phyloP scores from a whole-genome alignment of 2,888 invertebrate genomes.

The Subacronicta megacephala region DNA sequence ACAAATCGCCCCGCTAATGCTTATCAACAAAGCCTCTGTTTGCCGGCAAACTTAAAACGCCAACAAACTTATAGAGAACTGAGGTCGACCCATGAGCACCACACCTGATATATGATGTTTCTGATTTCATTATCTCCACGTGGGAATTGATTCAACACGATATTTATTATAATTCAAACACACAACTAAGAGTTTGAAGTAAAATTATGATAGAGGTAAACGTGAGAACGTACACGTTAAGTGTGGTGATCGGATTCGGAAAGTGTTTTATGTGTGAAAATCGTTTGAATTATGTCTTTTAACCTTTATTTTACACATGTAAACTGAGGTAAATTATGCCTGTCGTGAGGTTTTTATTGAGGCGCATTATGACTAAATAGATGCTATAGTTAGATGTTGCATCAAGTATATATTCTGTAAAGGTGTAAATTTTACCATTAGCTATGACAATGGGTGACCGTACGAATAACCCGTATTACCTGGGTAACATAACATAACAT shows the following conservation, averaged over 20 bases:
- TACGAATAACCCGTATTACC: too few relatives aligned
- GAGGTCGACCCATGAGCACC: constrained; percentile 53
- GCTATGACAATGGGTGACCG: too few relatives aligned
- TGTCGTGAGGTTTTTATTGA: too few relatives aligned
- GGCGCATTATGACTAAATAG: too few relatives aligned
- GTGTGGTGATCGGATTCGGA: constrained; percentile 22
- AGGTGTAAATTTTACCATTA: too few relatives aligned
- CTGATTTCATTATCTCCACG: constrained; percentile 62
- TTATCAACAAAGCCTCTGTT: neutral
- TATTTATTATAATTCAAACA: constrained; percentile 49
- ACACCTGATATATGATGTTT: constrained; percentile 62
- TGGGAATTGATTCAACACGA: constrained; percentile 51
- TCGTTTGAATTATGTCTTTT: constrained; percentile 25
- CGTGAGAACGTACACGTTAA: constrained; percentile 39
- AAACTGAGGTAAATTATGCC: too few relatives aligned
- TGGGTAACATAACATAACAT: too few relatives aligned
- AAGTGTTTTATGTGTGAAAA: constrained; percentile 40
- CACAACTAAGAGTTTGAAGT: constrained; percentile 25
- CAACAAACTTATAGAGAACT: constrained; percentile 60
- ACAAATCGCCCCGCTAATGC: constrained; percentile 11
- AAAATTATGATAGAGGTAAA: constrained; percentile 31
- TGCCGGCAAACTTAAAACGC: constrained; percentile 51
- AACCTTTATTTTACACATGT: neutral
- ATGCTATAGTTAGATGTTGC: too few relatives aligned
- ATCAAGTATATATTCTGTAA: too few relatives aligned